These are phyloP conservation scores for Ceyx margarethae DNA, from an alignment of 2,113 vertebrate species.

Conservation along the genomic window DNA sequence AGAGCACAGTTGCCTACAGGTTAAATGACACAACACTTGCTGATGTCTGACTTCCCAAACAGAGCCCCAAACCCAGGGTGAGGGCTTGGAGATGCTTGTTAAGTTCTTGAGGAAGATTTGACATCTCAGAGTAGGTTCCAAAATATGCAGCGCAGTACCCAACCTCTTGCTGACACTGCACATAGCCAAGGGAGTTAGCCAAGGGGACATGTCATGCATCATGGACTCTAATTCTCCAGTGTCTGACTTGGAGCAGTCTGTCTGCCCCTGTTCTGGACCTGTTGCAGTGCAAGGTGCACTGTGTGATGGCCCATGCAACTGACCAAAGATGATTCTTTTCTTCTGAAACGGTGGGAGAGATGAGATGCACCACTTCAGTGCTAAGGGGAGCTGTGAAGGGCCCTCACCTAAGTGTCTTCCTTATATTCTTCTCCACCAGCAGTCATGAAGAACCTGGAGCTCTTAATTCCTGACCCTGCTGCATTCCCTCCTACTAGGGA, in stretches of 20 bases:
- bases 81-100: not conserved
- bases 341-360: not conserved
- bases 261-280: not conserved
- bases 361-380: not conserved
- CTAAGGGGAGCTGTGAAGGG: not conserved
- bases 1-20: not conserved
- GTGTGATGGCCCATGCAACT: not conserved
- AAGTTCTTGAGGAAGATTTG: not conserved
- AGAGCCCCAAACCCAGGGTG: not conserved
- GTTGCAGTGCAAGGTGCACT: not conserved
- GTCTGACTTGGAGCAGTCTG: not conserved
- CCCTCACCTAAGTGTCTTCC: not conserved
- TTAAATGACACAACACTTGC: not conserved
- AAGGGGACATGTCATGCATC: fast-evolving
- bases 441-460: not conserved
- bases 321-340: not conserved
- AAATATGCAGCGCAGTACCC: not conserved
- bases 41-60: not conserved
- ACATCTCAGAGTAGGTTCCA: not conserved
- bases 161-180: not conserved
- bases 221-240: not conserved
- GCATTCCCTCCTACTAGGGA: not conserved
- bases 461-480: not conserved
- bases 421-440: not conserved
- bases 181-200: not conserved